Base-by-base conservation (phyloP, 2,113 vertebrate species). In the Mus spicilegus region DNA sequence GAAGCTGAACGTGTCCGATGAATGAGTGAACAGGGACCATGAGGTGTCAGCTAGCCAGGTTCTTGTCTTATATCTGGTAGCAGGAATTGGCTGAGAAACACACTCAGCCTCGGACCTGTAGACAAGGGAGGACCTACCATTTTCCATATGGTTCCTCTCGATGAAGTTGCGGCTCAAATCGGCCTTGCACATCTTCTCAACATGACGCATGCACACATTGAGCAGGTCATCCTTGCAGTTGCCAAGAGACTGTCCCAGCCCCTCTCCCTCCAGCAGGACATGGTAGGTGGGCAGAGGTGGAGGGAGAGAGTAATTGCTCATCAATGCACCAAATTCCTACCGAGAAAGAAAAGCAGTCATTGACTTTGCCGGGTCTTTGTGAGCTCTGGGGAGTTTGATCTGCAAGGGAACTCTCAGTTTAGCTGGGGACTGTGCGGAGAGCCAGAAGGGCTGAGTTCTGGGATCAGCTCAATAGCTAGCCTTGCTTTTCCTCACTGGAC, bases 131-230 rank as follows among this genome's bases (percentile, higher is more conserved):
- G 1, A 73, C 97, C 58, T 98, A 99, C 99, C 99, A 0, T 99
- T 99, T 95, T 99, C 98, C 97, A 98, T 98, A 94, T 98, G 98
- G 96, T 98, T 99, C 97, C 98, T 98, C 97, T 99, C 99, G 0
- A 99, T 98, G 98, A 99, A 98, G 96, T 97, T 98, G 2, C 98
- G 98, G 88, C 98, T 98, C 12, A 98, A 95, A 92, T 99, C 99
- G 0, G 98, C 98, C 96, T 99, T 99, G 94, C 98, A 98, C 98
- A 99, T 98, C 97, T 99, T 99, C 95, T 99, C 99, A 11, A 99
- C 98, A 0, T 99, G 98, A 51, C 98, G 98, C 98, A 98, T 99
- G 97, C 99, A 99, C 56, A 98, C 98, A 0, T 98, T 98, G 46
- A 99, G 98, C 63, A 99, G 97, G 76, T 99, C 99, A 0, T 99